Percentiles rank a stretch among this genome's conserved stretches.
Conservation (phyloP, 35 echinoderm and acorn worm genomes). For the Anneissia japonica region DNA sequence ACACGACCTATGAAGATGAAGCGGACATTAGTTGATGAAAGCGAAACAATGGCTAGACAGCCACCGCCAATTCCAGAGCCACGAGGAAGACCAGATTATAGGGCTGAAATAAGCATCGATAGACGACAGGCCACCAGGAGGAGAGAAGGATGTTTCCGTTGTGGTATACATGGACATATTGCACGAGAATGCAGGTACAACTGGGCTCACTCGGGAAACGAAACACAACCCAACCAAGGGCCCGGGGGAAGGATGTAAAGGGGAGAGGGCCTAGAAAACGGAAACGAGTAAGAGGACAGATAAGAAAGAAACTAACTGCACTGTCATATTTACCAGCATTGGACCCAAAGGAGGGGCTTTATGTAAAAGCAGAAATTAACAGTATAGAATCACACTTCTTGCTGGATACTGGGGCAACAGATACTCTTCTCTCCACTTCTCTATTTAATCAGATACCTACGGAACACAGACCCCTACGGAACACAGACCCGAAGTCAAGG, state of each 20-base stretch:
- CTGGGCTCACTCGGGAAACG: conserved; percentile 6
- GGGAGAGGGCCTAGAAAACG: neutral
- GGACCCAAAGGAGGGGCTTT: conserved; percentile 35
- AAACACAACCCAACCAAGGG: neutral
- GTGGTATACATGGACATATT: conserved; percentile 11
- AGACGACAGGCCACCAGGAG: neutral
- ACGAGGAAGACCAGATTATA: too few species aligned
- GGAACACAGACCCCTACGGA: neutral
- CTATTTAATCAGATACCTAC: neutral
- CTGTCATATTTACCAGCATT: neutral
- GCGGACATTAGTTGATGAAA: neutral
- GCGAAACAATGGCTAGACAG: neutral
- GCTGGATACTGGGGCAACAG: conserved; percentile 14
- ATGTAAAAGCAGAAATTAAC: neutral
- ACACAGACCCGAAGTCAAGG: too few species aligned
- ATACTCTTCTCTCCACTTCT: conserved; percentile 1
- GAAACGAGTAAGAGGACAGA: neutral
- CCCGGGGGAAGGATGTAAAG: conserved; percentile 8
- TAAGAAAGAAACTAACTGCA: neutral
- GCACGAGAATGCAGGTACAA: neutral
- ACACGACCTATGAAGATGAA: conserved; percentile 1
- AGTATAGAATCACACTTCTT: neutral
- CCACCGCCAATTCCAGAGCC: neutral
- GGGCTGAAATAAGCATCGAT: neutral
- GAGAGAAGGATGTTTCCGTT: conserved; percentile 6